Evolutionary conservation across 64 coral and sea anemone species (phyloP).

Genomic region (Actinia equina): DNA sequence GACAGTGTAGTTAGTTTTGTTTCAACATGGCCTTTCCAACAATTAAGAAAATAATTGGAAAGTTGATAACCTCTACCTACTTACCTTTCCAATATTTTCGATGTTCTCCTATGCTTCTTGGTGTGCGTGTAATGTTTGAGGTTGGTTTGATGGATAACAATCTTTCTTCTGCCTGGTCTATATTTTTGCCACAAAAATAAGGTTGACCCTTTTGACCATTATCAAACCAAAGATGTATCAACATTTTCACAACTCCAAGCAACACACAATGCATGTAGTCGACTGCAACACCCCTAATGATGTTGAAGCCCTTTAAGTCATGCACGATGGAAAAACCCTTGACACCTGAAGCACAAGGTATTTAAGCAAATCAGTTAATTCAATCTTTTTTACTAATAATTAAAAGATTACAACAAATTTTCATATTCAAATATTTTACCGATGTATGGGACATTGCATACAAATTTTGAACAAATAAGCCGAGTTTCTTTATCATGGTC

Average conservation of each 20-base stretch:
- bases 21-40: no score
- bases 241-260: constrained; percentile 37
- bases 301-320: constrained; percentile 35
- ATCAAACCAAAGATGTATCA: constrained; percentile 42
- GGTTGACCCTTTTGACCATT: constrained; percentile 20
- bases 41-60: no score
- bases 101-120: constrained; percentile 51
- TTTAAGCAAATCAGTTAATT: no score
- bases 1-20: no score
- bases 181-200: constrained; percentile 5
- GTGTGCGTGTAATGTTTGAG: constrained; percentile 36
- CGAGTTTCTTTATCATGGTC: no score
- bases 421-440: no score
- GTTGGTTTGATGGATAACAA: constrained; percentile 43
- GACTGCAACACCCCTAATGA: constrained; percentile 42
- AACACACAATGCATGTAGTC: constrained; percentile 55
- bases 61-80: not conserved
- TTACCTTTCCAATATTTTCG: constrained; percentile 65
- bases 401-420: no score
- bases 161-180: constrained; percentile 6
- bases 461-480: no score
- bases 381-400: no score
- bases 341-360: no score
- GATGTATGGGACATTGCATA: no score
- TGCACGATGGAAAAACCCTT: constrained; percentile 33